phyloP scores from a whole-genome alignment of 2,797 vertebrate genomes.

The Fistularia tabacaria region DNA sequence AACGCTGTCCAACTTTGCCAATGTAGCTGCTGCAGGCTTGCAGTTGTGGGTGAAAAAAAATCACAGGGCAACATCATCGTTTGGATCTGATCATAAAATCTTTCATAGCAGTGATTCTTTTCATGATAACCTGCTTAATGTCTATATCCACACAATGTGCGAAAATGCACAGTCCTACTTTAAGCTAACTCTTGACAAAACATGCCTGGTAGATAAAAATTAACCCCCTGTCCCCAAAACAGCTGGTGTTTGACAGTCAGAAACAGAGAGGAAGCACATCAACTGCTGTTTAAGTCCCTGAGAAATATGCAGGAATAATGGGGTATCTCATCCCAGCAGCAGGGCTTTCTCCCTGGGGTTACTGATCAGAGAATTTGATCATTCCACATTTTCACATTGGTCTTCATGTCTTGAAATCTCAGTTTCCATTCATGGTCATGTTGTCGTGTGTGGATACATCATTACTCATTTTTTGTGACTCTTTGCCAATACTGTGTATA shows the following conservation, averaged over 20 bases:
- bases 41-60: not conserved
- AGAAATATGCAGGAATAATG: constrained; percentile 62
- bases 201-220: constrained; percentile 52
- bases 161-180: not conserved
- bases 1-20: no score
- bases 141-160: constrained; percentile 4
- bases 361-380: no score
- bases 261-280: constrained; percentile 38
- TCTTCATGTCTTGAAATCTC: not conserved
- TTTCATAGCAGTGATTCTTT: no score
- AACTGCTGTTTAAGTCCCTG: constrained; percentile 53
- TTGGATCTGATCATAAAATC: no score
- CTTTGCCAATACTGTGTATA: no score
- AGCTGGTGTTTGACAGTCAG: constrained; percentile 44
- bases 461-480: no score
- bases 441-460: no score
- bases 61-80: no score
- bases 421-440: no score
- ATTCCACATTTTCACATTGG: not conserved
- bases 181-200: constrained; percentile 46
- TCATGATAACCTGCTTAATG: not conserved
- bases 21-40: no score
- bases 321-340: constrained; percentile 36
- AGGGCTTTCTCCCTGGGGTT: constrained; percentile 11
- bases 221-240: constrained; percentile 54